Evolutionary conservation across 2,113 vertebrate species (phyloP), one percentile per base, ranked within the genome.

Genomic region (Prolemur simus): DNA sequence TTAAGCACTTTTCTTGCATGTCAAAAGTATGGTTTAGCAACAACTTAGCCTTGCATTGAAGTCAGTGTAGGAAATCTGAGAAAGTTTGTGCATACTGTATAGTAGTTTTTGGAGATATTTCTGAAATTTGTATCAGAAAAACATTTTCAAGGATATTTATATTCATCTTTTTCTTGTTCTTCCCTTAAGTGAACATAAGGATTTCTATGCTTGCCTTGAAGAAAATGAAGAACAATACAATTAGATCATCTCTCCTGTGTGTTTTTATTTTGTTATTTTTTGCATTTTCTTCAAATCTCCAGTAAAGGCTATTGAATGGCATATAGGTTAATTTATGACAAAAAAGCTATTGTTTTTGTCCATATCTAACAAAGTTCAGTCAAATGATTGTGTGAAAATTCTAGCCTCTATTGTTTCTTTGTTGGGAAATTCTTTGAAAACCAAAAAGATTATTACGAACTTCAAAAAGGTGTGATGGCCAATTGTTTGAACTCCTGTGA

Each of bases 401-500:
- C 97, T 94, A 97, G 97, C 80, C 95, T 91, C 34, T 95, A 83
- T 96, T 96, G 85, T 98, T 98, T 93, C 93, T 95, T 97, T 37
- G 29, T 94, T 85, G 95, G 45, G n/a, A 96, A 98, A 77, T 66
- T 94, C 76, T 93, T 96, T 42, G 56, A 95, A 60, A 76, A 52
- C 58, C 45, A 0, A 1, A 81, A 89, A 42, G n/a, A 88, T 95
- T 98, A 45, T 6, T 68, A 9, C 0, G 82, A 97, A 98, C 97
- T 98, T 98, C 89, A 98, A 98, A 97, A 98, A 99, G 96, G 96
- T 95, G 78, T 97, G 97, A 98, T 88, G 95, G 84, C 84, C 97
- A 98, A 98, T 98, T 98, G 98, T 99, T 98, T 98, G 97, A 98
- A 97, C 88, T 96, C 81, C 96, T 98, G 97, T 98, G 98, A 98